Evolutionary conservation across 2,113 vertebrate species (phyloP), one percentile per base, ranked within the genome.

Genomic region (Solenodon paradoxus): DNA sequence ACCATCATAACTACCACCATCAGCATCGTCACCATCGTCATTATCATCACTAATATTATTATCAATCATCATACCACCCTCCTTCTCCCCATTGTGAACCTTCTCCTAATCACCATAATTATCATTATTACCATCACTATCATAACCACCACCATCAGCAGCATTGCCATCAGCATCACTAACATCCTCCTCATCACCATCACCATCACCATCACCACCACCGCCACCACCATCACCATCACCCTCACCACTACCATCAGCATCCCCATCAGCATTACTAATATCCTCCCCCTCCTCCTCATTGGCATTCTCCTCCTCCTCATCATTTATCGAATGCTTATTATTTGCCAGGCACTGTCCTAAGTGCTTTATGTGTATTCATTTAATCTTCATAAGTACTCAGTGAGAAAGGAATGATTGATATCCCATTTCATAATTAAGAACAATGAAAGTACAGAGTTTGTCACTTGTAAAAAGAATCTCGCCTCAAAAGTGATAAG

Each of bases 41-140:
- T 3, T 30, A 19, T n/a, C 15, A 12, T 5, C 8, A 61, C 20
- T 38, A 53, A 2, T n/a, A n/a, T 5, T 17, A 42, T 13, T 24
- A 42, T 22, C 51, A n/a, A n/a, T 69, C 40, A 19, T 22, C 26
- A 4, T 9, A 49, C 8, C 9, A 16, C 7, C 40, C 30, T 8
- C 20, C 7, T 13, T 4, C 19, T 20, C 4, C 8, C 4, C 7
- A 0, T 10, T n/a, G n/a, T n/a, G n/a, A n/a, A n/a, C 9, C 28
- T 6, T 24, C 7, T 32, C 17, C 30, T 2, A 28, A 9, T 24
- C 22, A 53, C 28, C 32, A 10, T 35, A 20, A 16, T 53, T 10
- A 11, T 8, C 19, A 0, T 20, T 3, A 6, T 24, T 11, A 49
- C 7, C 13, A 64, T 1, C 15, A 16, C 16, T 11, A 12, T 5